phyloP scores from a whole-genome alignment of 2,888 invertebrate genomes.

The Tiliacea citrago region DNA sequence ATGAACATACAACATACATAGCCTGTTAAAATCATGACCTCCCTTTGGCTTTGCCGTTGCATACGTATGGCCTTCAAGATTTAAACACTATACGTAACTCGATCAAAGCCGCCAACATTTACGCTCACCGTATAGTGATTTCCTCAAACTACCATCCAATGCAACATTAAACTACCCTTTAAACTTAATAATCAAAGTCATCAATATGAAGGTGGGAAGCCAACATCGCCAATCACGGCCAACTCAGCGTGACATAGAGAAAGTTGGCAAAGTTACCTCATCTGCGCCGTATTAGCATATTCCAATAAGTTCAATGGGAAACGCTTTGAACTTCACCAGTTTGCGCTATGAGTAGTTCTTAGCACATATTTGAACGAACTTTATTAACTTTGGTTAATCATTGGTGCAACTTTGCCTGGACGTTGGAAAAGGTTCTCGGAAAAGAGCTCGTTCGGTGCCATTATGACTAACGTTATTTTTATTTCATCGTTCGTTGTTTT shows the following conservation, averaged over 20 bases:
- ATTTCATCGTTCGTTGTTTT: no score
- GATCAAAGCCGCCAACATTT: background rate
- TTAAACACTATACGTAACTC: background rate
- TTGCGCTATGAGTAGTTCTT: slow-evolving; percentile 42
- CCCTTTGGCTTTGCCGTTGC: no score
- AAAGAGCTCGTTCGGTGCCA: background rate
- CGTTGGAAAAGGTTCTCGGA: background rate
- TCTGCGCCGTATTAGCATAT: slow-evolving; percentile 64
- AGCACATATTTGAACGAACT: slow-evolving; percentile 47
- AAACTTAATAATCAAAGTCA: slow-evolving; percentile 33
- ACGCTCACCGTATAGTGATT: no score
- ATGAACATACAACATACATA: no score
- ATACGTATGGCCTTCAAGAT: background rate
- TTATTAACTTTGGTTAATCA: slow-evolving; percentile 29
- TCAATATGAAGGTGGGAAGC: slow-evolving; percentile 42
- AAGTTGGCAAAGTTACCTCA: slow-evolving; percentile 63
- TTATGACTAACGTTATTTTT: no score
- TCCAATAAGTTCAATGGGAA: slow-evolving; percentile 59
- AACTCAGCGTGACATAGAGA: slow-evolving; percentile 28
- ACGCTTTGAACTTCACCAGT: slow-evolving; percentile 43
- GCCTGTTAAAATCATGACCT: no score
- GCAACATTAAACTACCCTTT: slow-evolving; percentile 8
- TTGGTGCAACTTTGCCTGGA: slow-evolving; percentile 3
- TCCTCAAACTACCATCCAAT: background rate
- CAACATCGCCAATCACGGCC: slow-evolving; percentile 44